Evolutionary conservation across 2,113 vertebrate species (phyloP), one percentile per base, ranked within the genome.

Genomic region (Columbina picui): DNA sequence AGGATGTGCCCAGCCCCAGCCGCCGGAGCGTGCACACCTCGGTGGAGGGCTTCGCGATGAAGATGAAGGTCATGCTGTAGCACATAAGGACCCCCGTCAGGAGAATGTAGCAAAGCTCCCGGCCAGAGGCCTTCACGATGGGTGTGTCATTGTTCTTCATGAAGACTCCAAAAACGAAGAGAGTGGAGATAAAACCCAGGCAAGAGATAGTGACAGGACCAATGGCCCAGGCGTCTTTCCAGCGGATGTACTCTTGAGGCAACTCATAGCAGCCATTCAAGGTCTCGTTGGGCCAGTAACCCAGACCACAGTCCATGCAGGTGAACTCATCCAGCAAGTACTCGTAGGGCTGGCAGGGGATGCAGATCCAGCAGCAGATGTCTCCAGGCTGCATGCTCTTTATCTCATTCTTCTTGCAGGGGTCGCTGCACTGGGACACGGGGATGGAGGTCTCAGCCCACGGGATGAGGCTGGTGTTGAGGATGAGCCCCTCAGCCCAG

Each of bases 311-410:
- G 96, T 99, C 99, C 25, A 98, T 98, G 56, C 99, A 99, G 84
- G 99, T 99, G 97, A 99, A 99, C 94, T 99, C 99, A 14, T 99
- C 99, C 68, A 98, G 97, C 81, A 99, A 97, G 94, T 99, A 99
- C 96, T 99, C 99, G 1, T 99, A 99, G 38, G 99, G 97, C 96
- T 99, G 99, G 96, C 99, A 99, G 22, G 99, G 98, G 69, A 99
- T 99, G 93, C 99, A 99, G 96, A 99, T 99, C 99, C 99, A 99
- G 96, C 99, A 99, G 97, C 99, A 99, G n/a, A 99, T 99, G 49
- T 99, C 99, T 7, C 99, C 99, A 0, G 99, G 99, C 97, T 99
- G 99, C 98, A 99, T 99, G 75, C 99, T 99, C 97, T 99, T 99
- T 77, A 99, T 98, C 96, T 99, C 99, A 0, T 99, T 99, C 97